phyloP scores from a whole-genome alignment of 1,140 invertebrate genomes.

The Drosophila melanogaster region DNA sequence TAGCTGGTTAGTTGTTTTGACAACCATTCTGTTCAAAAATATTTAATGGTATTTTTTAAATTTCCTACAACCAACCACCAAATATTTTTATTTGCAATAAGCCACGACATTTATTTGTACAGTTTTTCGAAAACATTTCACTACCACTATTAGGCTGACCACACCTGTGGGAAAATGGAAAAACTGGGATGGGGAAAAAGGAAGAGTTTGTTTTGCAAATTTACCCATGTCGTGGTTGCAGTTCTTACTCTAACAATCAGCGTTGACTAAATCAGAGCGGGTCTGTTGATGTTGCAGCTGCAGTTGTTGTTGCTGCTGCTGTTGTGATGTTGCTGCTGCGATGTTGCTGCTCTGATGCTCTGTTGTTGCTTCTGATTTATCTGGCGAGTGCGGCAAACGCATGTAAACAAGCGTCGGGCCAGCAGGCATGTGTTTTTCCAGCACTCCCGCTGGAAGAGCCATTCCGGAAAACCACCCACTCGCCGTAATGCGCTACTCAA shows the following conservation, averaged over 20 bases:
- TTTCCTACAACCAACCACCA: background rate
- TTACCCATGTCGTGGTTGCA: slow-evolving; percentile 32
- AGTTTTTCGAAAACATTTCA: slow-evolving; percentile 1
- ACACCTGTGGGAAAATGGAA: background rate
- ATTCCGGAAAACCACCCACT: slow-evolving; percentile 2
- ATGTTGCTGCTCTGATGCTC: slow-evolving; percentile 20
- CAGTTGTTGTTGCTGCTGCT: slow-evolving; percentile 12
- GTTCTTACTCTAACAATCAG: slow-evolving; percentile 25
- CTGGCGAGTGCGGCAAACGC: slow-evolving; percentile 75
- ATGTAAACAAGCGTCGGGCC: slow-evolving; percentile 72
- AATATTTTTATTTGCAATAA: background rate
- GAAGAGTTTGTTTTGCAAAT: slow-evolving; percentile 59
- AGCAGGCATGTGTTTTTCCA: slow-evolving; percentile 31
- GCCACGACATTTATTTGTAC: background rate
- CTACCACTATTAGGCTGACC: background rate
- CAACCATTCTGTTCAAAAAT: no score
- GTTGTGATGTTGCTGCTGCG: slow-evolving; percentile 4
- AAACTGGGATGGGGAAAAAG: background rate
- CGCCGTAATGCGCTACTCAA: slow-evolving; percentile 10
- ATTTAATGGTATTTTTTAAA: background rate
- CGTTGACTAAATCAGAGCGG: slow-evolving; percentile 30
- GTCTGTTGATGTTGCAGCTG: slow-evolving; percentile 18
- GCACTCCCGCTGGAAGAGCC: slow-evolving; percentile 1
- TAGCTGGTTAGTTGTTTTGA: no score
- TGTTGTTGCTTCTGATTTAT: slow-evolving; percentile 68